Conservation (phyloP, 2,888 invertebrate species). For the Celastrina argiolus region DNA sequence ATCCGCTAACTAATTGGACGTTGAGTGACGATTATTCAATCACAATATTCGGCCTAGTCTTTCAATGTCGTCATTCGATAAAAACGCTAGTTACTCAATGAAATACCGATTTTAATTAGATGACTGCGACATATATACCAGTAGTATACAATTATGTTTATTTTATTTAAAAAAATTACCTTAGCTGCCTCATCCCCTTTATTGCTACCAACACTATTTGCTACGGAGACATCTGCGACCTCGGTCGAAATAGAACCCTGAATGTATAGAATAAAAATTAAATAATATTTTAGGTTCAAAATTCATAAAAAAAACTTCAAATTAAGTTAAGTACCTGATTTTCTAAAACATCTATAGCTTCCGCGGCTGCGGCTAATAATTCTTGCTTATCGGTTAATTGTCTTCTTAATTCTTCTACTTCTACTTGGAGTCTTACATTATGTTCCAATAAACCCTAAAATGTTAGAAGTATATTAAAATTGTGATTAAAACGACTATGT, state of each 20-base stretch:
- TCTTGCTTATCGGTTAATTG: slow-evolving; percentile 90
- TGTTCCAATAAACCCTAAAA: slow-evolving; percentile 67
- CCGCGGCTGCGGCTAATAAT: slow-evolving; percentile 89
- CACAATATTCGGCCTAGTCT: too few relatives aligned
- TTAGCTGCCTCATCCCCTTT: slow-evolving; percentile 45
- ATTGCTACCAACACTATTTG: slow-evolving; percentile 45
- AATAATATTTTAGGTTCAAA: neutral
- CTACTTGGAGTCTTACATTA: slow-evolving; percentile 80
- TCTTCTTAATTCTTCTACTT: slow-evolving; percentile 85
- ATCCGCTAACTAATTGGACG: too few relatives aligned
- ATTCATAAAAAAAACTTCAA: neutral
- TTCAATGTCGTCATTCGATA: too few relatives aligned
- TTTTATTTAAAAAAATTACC: slow-evolving; percentile 28
- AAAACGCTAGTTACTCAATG: too few relatives aligned
- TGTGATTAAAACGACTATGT: too few relatives aligned
- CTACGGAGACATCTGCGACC: slow-evolving; percentile 58
- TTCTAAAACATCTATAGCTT: slow-evolving; percentile 87
- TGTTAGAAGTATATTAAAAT: too few relatives aligned
- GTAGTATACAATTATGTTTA: neutral
- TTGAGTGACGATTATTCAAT: too few relatives aligned
- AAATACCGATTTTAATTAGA: too few relatives aligned
- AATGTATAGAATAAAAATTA: slow-evolving; percentile 10
- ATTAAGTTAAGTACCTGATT: slow-evolving; percentile 54
- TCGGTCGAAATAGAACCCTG: slow-evolving; percentile 68
- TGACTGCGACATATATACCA: too few relatives aligned